Evolutionary conservation across 2,797 vertebrate genomes (phyloP), one percentile per base, ranked within the genome.

Genomic region (Pseudochaenichthys georgianus): DNA sequence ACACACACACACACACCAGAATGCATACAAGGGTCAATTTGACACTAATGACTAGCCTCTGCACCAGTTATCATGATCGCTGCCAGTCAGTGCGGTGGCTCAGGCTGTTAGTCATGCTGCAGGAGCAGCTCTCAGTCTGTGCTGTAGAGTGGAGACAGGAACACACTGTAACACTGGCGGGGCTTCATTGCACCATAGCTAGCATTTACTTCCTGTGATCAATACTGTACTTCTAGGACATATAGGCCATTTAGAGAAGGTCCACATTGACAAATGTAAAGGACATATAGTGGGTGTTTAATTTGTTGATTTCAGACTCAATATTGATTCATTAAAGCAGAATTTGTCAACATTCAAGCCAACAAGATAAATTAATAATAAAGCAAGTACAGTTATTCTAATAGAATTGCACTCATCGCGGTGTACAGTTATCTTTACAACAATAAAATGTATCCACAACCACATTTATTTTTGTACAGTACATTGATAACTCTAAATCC

Each of bases 1-100:
- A 28, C 28, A 28, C 28, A 28, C 23, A 28, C 28, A 28, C 23
- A 28, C 23, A 28, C 62, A 77, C 43, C 62, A 54, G 57, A 67
- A 48, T 7, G 21, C 60, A 72, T 65, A 75, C 68, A 77, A 54
- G 62, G 68, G 57, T 74, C 64, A 72, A 10, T 87, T 82, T 80
- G 17, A 43, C 75, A 80, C 42, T 85, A 82, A 85, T 74, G 53
- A 79, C 65, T 73, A 74, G 68, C 54, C 67, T 12, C 16, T 12
- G 64, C 76, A 57, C 34, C 59, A 59, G 67, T 81, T 58, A 77
- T 87, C 68, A 70, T 80, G 50, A 83, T 80, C 58, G 42, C 69
- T 79, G 70, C 64, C 58, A 66, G 54, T 80, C 70, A 70, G 34
- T 69, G 70, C 34, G 28, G 74, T 80, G 68, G 74, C 73, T 76